Evolutionary conservation across 2,113 vertebrate genomes (phyloP).

Genomic region (Xenopus borealis): DNA sequence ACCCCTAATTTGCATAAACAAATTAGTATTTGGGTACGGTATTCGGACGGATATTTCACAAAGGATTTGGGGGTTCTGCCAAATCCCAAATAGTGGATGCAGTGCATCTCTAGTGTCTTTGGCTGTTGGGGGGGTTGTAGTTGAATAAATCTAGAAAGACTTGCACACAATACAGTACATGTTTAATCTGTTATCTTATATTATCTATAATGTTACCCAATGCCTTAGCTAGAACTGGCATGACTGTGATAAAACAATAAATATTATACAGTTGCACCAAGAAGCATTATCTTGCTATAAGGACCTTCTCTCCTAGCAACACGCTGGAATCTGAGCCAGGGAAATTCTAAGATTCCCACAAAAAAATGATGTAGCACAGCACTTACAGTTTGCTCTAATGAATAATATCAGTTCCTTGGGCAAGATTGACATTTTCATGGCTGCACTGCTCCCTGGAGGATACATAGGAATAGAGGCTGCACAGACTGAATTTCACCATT

Average conservation of each 20-base stretch:
- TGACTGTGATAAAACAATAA: background rate
- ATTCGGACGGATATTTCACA: no score
- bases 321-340: background rate
- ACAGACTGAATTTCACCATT: constrained; percentile 22
- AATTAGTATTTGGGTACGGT: no score
- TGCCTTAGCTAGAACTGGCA: no score
- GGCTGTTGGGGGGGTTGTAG: no score
- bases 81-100: no score
- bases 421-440: constrained; percentile 25
- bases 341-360: background rate
- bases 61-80: no score
- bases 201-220: no score
- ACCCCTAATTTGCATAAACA: no score
- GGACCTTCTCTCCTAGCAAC: background rate
- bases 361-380: background rate
- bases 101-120: no score
- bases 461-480: constrained; percentile 15
- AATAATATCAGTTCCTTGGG: constrained; percentile 33
- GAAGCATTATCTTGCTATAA: background rate
- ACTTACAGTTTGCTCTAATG: constrained; percentile 29
- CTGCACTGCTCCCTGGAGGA: constrained; percentile 35
- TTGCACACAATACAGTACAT: no score
- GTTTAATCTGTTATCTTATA: no score
- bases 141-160: no score
- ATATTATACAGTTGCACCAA: background rate